Base-by-base conservation (phyloP, 2,888 invertebrate genomes). In the Sminthurinus aureus region DNA sequence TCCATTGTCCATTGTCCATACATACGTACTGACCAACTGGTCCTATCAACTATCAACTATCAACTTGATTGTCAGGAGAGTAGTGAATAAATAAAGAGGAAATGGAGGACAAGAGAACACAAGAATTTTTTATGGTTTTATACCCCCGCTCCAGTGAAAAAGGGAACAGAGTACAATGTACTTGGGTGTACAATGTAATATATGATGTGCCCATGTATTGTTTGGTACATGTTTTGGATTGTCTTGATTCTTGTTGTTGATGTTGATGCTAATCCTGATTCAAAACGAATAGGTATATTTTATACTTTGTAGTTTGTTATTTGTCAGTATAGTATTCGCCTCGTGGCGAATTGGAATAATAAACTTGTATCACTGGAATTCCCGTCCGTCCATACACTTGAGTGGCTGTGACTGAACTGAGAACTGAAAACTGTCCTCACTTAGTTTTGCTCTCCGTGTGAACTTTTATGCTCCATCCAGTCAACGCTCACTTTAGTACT, bases 371-470 rank as follows among this genome's bases (percentile, higher is more conserved):
- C 24, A 22, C 24, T 78, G 78, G 78, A 64, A 77, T 24, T 24
- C 77, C 26, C 78, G 79, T 66, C 79, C 78, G 79, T 66, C 79
- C 79, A 79, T 69, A 18, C 79, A 79, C 50, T 69, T 79, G 69
- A 79, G 69, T 69, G 79, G 79, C 69, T 79, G 69, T 38, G 79
- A 79, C 79, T 50, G 24, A 69, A 79, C 71, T 69, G 26, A 38
- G 26, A 38, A 38, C 38, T 38, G 38, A 38, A 38, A 38, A 38
- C 38, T 38, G n/a, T 69, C 22, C n/a, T 69, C n/a, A 58, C 69
- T 26, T 78, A 15, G 66, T 66, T 38, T 66, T 78, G 78, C 78
- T 24, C 24, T n/a, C 24, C 78, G 78, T 78, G 66, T 78, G 66
- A 78, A 78, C 66, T 78, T 78, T 22, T 78, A 66, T 66, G 66